A percentile compares a stretch with the other conserved stretches of the same genome.
These are phyloP conservation scores for Sternarchorhynchus goeldii DNA, from an alignment of 2,797 vertebrate genomes.

Conservation along the genomic window DNA sequence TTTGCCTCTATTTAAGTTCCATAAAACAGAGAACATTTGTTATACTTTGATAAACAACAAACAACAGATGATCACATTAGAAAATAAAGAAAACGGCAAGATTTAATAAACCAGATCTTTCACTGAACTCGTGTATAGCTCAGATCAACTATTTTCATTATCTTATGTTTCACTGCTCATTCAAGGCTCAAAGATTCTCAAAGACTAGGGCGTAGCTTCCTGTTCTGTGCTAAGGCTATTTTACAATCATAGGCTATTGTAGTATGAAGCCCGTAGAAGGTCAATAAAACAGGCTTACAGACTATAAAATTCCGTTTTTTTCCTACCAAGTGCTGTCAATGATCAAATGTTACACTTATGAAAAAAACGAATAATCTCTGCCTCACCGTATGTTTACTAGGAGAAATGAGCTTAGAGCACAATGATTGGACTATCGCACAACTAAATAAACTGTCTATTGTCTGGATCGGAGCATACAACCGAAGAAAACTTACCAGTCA, in stretches of 20 bases:
- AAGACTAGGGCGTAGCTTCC: conserved; percentile 10
- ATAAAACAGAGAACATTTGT: background rate
- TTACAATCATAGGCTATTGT: background rate
- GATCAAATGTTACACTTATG: too few relatives aligned
- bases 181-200: conserved; percentile 24
- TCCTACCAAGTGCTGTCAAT: too few relatives aligned
- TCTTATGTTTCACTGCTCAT: conserved; percentile 32
- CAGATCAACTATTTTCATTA: conserved; percentile 11
- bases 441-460: too few relatives aligned
- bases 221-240: background rate
- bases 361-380: too few relatives aligned
- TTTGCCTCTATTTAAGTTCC: too few relatives aligned
- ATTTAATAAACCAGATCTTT: background rate
- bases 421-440: too few relatives aligned
- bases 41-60: conserved; percentile 6
- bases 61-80: background rate
- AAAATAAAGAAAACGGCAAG: too few relatives aligned
- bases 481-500: conserved; percentile 83
- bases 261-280: background rate
- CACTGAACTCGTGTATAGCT: conserved; percentile 2
- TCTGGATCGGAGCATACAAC: background rate
- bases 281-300: background rate
- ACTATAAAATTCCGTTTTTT: background rate
- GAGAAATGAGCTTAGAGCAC: too few relatives aligned
- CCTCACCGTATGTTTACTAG: too few relatives aligned